Conservation (phyloP, 1,140 invertebrate genomes). For the Meloidogyne floridensis region DNA sequence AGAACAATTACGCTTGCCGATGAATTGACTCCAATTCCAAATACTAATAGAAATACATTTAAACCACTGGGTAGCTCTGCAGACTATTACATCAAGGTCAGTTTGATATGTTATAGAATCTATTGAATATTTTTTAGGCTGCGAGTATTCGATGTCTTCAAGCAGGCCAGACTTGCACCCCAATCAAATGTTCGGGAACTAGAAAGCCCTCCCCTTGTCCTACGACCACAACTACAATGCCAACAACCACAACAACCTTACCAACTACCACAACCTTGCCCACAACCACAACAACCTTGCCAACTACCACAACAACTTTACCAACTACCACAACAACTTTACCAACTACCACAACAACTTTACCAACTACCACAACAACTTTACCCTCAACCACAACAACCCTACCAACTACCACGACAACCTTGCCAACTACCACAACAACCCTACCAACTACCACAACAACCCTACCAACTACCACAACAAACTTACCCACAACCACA, state of each 20-base stretch:
- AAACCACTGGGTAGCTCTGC: constrained; percentile 8
- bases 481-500: not conserved
- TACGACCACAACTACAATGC: not conserved
- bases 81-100: not conserved
- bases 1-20: not conserved
- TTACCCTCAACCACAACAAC: too few relatives aligned
- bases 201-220: not conserved
- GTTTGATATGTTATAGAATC: not conserved
- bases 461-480: not conserved
- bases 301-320: too few relatives aligned
- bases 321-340: too few relatives aligned
- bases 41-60: not conserved
- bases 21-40: not conserved
- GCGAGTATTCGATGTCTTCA: not conserved
- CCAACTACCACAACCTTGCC: too few relatives aligned
- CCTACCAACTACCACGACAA: too few relatives aligned
- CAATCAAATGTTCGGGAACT: not conserved
- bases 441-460: too few relatives aligned
- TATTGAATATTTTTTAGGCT: not conserved
- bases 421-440: too few relatives aligned
- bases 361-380: too few relatives aligned
- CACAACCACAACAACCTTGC: too few relatives aligned
- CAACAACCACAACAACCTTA: not conserved
- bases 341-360: too few relatives aligned
- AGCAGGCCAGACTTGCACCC: not conserved